Base-by-base conservation (phyloP, 2,797 vertebrate species). In the Anguilla pacifica region DNA sequence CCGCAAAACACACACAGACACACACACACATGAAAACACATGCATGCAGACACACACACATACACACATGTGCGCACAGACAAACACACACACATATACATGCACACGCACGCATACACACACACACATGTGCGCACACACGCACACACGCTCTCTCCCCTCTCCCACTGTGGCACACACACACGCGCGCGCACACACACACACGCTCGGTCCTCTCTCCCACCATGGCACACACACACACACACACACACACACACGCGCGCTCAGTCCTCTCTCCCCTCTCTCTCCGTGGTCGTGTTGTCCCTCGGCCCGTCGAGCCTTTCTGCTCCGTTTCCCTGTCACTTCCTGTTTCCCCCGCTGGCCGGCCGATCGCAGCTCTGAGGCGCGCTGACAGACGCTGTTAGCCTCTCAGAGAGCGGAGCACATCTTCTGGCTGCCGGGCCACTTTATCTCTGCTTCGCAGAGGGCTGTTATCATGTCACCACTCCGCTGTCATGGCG, bases 201-300 rank as follows among this genome's bases (percentile, higher is more conserved):
- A 31, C 31, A 31, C 31, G 31, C 31, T 31, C 31, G 0, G 31
- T 31, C 31, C 0, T 1, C 35, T 35, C 35, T 35, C 35, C 35
- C 35, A 35, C 35, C 1, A 1, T 35, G 35, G 35, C 35, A 35
- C 31, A 35, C 35, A 35, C 35, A 35, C 35, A 35, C 35, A 35
- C 35, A 35, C 35, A 35, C 35, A 35, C 35, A 31, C 31, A 31
- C 31, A 31, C 31, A 31, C 31, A 31, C 31, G 31, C 31, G 31
- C 31, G 19, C 91, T 94, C 96, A 95, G 96, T 96, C 96, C 92
- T 92, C 87, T 64, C 95, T 92, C 87, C 87, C 94, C 95, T 64
- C 95, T 92, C 87, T 86, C 94, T 95, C 95, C 93, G 46, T 49
- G 95, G 94, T 92, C 3, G 13, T 91, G 93, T 93, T 94, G 95